Conservation (phyloP, 2,113 vertebrate species). For the Podocnemis expansa region DNA sequence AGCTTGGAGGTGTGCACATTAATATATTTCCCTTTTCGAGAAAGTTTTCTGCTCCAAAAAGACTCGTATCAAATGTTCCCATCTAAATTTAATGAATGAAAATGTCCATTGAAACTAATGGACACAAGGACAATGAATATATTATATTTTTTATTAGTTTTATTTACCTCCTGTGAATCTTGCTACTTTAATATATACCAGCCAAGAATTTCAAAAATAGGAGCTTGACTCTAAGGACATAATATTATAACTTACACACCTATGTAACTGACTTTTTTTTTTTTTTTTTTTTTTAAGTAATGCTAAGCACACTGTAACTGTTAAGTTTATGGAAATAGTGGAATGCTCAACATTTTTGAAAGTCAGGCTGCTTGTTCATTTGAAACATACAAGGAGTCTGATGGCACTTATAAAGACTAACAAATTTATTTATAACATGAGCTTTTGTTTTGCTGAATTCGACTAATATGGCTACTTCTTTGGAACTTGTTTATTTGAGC, state of each 20-base stretch:
- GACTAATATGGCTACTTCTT: too few species aligned
- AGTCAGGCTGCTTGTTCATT: neutral
- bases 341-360: neutral
- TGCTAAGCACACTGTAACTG: accelerated
- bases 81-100: neutral
- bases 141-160: neutral
- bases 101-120: accelerated
- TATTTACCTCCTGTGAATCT: neutral
- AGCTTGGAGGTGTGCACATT: neutral
- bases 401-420: too few species aligned
- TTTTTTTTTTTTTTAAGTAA: too few species aligned
- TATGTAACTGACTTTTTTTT: neutral
- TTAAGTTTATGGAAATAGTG: neutral
- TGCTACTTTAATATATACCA: neutral
- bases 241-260: neutral
- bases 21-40: neutral
- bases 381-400: too few species aligned
- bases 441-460: too few species aligned
- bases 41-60: neutral
- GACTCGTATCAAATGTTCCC: neutral
- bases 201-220: neutral
- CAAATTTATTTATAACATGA: too few species aligned
- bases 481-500: neutral
- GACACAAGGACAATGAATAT: neutral
- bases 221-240: neutral